phyloP scores from a whole-genome alignment of 2,797 vertebrate genomes.

The Miichthys miiuy region DNA sequence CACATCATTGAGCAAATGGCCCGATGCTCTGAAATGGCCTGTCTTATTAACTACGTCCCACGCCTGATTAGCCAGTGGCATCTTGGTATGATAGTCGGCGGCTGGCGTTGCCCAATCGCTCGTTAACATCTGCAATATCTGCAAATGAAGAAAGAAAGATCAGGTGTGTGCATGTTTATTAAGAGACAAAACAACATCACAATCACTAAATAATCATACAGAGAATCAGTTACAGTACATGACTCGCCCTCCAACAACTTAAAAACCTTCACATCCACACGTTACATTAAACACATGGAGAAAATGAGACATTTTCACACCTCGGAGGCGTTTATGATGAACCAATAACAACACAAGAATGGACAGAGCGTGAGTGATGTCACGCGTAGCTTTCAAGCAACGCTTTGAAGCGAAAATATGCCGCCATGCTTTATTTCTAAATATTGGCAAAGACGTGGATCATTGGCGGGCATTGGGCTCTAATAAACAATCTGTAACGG shows the following conservation, averaged over 20 bases:
- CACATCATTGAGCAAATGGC: slow-evolving; percentile 61
- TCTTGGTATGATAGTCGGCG: slow-evolving; percentile 27
- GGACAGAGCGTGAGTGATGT: too few relatives aligned
- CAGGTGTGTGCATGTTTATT: not conserved
- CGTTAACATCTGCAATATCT: slow-evolving; percentile 25
- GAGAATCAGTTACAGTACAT: too few relatives aligned
- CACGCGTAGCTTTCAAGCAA: too few relatives aligned
- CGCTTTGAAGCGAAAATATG: too few relatives aligned
- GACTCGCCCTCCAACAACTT: too few relatives aligned
- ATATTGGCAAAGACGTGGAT: too few relatives aligned
- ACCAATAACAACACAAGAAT: not conserved
- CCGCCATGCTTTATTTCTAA: too few relatives aligned
- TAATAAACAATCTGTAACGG: too few relatives aligned
- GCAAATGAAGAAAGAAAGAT: slow-evolving; percentile 11
- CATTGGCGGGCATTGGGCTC: too few relatives aligned
- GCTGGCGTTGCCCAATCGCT: slow-evolving; percentile 25
- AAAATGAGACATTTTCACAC: not conserved
- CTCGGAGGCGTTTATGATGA: not conserved
- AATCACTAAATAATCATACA: not conserved
- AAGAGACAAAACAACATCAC: not conserved
- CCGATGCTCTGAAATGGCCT: slow-evolving; percentile 32
- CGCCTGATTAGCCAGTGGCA: slow-evolving; percentile 48
- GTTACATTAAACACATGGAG: not conserved
- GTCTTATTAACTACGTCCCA: slow-evolving; percentile 53
- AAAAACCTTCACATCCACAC: not conserved